Percentiles rank a stretch among this genome's conserved stretches.
Evolutionary conservation across 1,140 invertebrate genomes (phyloP).

Genomic region (Drosophila obscura): DNA sequence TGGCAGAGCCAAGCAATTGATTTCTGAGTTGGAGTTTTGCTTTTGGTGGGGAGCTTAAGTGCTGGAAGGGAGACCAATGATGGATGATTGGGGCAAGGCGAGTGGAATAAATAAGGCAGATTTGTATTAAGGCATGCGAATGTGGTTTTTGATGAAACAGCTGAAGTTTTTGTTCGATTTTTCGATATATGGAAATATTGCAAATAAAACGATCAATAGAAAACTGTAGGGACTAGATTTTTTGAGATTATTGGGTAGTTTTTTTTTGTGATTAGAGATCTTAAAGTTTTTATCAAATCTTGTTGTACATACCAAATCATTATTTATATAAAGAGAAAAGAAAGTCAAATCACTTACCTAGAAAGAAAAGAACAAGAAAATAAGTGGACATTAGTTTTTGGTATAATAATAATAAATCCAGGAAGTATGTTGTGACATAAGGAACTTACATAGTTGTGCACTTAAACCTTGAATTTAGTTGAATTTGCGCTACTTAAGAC

Average conservation of each 20-base stretch:
- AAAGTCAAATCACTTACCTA: conserved; percentile 56
- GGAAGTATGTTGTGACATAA: too few species aligned
- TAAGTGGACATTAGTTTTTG: conserved; percentile 23
- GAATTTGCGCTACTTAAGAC: conserved; percentile 8
- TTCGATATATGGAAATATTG: too few species aligned
- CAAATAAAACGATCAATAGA: too few species aligned
- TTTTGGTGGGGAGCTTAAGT: not conserved
- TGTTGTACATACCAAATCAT: conserved; percentile 53
- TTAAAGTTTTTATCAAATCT: not conserved
- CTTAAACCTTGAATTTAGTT: too few species aligned
- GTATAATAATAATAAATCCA: not conserved
- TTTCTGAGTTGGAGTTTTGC: conserved; percentile 33
- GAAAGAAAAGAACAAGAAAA: conserved; percentile 36
- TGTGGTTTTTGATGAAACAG: not conserved
- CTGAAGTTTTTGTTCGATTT: too few species aligned
- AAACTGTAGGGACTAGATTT: too few species aligned
- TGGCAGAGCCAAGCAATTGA: conserved; percentile 53
- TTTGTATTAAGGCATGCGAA: not conserved
- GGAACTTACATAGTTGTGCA: too few species aligned
- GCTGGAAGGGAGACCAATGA: conserved; percentile 7
- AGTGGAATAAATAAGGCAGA: not conserved
- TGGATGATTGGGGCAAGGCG: not conserved
- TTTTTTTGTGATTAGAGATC: not conserved
- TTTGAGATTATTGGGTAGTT: too few species aligned
- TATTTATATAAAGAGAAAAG: not conserved